Percentiles rank a stretch among this genome's conserved stretches.
phyloP scores from a whole-genome alignment of 2,888 invertebrate species.

The Molorchus minor region DNA sequence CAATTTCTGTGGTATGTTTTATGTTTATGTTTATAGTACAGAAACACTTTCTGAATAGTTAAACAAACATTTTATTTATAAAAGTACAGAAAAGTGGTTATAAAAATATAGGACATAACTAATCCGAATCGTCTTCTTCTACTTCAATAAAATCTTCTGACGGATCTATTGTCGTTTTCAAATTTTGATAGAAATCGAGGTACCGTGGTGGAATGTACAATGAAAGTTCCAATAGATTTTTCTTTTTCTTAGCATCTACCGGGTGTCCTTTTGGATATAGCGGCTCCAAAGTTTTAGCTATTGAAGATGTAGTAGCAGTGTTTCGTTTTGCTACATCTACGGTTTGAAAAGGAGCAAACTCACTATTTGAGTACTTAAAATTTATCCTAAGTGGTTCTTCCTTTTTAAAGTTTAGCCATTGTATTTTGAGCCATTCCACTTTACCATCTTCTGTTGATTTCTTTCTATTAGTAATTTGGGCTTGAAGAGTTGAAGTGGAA shows the following conservation, averaged over 20 bases:
- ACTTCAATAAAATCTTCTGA: slow-evolving; percentile 8
- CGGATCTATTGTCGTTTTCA: background rate
- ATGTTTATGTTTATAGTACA: no score
- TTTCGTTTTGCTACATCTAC: slow-evolving; percentile 11
- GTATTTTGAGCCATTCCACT: slow-evolving; percentile 27
- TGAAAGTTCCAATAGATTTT: background rate
- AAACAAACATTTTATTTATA: no score
- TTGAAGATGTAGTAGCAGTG: slow-evolving; percentile 2
- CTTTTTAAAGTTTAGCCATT: slow-evolving; percentile 1
- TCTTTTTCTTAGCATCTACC: background rate
- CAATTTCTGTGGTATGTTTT: no score
- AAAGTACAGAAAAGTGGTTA: no score
- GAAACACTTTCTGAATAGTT: no score
- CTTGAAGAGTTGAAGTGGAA: background rate
- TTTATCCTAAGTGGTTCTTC: slow-evolving; percentile 7
- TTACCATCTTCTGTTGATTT: slow-evolving; percentile 17
- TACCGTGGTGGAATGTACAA: background rate
- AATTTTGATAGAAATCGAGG: background rate
- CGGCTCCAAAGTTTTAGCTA: background rate
- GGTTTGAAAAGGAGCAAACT: slow-evolving; percentile 1
- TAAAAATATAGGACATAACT: no score
- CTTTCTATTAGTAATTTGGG: slow-evolving; percentile 12
- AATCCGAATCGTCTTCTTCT: background rate
- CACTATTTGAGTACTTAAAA: slow-evolving; percentile 22
- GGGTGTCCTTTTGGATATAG: slow-evolving; percentile 14